Evolutionary conservation across 2,888 invertebrate species (phyloP), one percentile per base, ranked within the genome.

Genomic region (Pyrrhosoma nymphula): DNA sequence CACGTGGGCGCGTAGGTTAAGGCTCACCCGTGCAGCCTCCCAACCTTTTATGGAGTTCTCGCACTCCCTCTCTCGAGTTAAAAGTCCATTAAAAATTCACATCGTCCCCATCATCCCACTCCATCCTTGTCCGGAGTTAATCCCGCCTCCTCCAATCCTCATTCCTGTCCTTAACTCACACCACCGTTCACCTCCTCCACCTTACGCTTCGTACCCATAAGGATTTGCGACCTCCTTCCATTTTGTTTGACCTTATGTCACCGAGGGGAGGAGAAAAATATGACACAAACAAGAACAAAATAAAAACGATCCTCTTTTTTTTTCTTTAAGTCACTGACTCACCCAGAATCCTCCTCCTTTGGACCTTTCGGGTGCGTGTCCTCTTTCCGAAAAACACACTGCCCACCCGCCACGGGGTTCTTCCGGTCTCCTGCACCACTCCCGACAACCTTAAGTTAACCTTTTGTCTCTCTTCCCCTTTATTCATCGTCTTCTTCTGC

Each of bases 221-320:
- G 47, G 23, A 39, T 69, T 18, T 26, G 39, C 23, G 35, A 35
- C 63, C 91, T 35, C 60, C 60, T 63, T 69, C 75, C 93, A 69
- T 69, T 16, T 82, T 14, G 30, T 82, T 82, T 82, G 82, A 82
- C 82, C 82, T 82, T 82, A 82, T 82, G 82, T 82, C 82, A 82
- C 82, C 82, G 16, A 35, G 18, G 82, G 30, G 20, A 60, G 12
- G 20, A 60, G 60, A 60, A 20, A 60, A 20, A 60, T 20, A 12
- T 60, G 16, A 47, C 8, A 47, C 47, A 47, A 60, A 60, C 69
- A 69, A 35, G 18, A 82, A 35, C 12, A 82, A 16, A 1, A 82
- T 82, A 26, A 82, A 82, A 82, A 30, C 14, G 35, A 82, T 35
- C 16, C 35, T 82, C 4, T 26, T 69, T 6, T 26, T 69, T 47